Conservation (phyloP, 1,140 invertebrate genomes). For the Eupristina koningsbergeri region DNA sequence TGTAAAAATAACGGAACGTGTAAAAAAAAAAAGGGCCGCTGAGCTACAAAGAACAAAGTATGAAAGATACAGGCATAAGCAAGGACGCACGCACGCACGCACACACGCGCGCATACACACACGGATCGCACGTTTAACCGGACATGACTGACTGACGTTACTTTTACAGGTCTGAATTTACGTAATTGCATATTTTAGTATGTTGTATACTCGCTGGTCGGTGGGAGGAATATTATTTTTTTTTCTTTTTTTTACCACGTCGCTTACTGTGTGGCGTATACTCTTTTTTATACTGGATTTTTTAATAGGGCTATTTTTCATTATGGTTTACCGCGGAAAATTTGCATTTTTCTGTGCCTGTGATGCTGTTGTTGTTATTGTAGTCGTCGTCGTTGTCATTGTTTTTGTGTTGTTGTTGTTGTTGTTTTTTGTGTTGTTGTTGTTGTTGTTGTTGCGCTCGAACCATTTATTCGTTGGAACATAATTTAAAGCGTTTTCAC, state of each 20-base stretch:
- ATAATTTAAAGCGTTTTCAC: constrained; percentile 43
- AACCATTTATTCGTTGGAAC: constrained; percentile 40
- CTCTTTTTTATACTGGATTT: constrained; percentile 27
- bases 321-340: constrained; percentile 38
- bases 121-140: background rate
- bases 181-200: constrained; percentile 41
- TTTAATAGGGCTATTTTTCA: constrained; percentile 46
- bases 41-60: background rate
- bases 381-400: too few species aligned
- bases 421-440: too few species aligned
- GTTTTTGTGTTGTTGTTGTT: too few species aligned
- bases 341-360: constrained; percentile 39
- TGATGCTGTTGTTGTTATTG: too few species aligned
- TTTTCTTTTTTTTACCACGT: background rate
- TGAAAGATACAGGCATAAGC: background rate
- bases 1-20: background rate
- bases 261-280: background rate
- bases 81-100: too few species aligned
- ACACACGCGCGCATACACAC: too few species aligned
- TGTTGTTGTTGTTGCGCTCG: too few species aligned
- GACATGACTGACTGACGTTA: constrained; percentile 16
- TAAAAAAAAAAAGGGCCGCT: background rate
- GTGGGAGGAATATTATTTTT: constrained; percentile 16
- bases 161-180: constrained; percentile 32
- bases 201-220: background rate